Conservation (phyloP, 1,140 invertebrate species). For the Cotesia glomerata region DNA sequence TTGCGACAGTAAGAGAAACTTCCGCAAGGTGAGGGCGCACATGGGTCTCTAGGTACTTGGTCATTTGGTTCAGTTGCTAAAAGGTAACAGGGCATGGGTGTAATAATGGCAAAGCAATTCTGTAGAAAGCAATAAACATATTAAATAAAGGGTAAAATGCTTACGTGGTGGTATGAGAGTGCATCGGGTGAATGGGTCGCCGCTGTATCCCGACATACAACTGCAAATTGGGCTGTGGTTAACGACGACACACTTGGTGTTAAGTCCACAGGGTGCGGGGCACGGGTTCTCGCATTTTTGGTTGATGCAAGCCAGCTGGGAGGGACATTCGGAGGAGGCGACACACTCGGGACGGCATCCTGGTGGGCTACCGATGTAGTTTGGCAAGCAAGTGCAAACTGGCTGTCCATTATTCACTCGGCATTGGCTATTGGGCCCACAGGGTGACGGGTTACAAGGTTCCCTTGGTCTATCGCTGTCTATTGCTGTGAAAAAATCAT, state of each 20-base stretch:
- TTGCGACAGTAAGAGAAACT: constrained; percentile 59
- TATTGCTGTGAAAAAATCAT: constrained; percentile 33
- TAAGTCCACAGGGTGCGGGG: constrained; percentile 59
- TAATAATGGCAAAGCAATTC: not conserved
- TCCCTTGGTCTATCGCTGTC: constrained; percentile 49
- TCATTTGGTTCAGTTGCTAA: constrained; percentile 5
- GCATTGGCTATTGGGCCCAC: constrained; percentile 66
- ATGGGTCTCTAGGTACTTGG: constrained; percentile 49
- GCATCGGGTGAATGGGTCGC: constrained; percentile 68
- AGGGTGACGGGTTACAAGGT: constrained; percentile 65
- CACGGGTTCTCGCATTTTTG: constrained; percentile 67
- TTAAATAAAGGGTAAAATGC: constrained; percentile 23
- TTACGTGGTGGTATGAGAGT: constrained; percentile 60
- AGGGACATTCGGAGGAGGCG: constrained; percentile 61
- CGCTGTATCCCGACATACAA: constrained; percentile 62
- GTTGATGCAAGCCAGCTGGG: constrained; percentile 61
- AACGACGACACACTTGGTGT: constrained; percentile 63
- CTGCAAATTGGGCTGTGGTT: constrained; percentile 68
- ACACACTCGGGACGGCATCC: constrained; percentile 64
- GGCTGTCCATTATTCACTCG: constrained; percentile 60
- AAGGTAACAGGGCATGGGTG: not conserved
- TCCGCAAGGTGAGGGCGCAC: constrained; percentile 65
- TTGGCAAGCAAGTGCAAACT: constrained; percentile 63
- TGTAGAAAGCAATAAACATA: not conserved
- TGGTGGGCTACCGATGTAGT: constrained; percentile 64